Evolutionary conservation across 1,140 invertebrate genomes (phyloP), one percentile per base, ranked within the genome.

Genomic region (Plectrocnemia conspersa): DNA sequence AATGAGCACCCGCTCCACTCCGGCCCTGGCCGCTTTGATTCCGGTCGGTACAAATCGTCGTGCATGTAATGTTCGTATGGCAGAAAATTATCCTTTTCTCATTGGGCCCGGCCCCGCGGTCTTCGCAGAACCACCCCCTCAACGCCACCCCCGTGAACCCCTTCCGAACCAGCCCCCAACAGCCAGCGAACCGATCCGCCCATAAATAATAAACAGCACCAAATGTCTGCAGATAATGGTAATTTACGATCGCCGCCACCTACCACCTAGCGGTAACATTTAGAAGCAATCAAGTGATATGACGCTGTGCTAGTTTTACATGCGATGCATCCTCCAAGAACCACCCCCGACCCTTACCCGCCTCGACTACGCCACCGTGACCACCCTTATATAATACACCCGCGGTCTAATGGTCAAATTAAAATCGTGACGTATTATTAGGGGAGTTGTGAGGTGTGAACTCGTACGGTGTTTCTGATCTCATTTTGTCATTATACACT

Each of bases 131-230:
- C 1, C 4, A 52, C 35, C 52, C 38, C 48, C 41, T 27, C 22
- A 16, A 38, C 45, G n/a, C 58, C 45, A 45, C 52, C 52, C 46
- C 47, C 53, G 25, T 11, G 33, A 45, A 32, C 33, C 27, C 40
- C 41, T 57, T 40, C 40, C 42, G 45, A 32, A 38, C 58, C 56
- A 57, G 64, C 64, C 62, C 64, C 64, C 64, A 64, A 63, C 54
- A 15, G 47, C 52, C 55, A 41, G 48, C 53, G 60, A 68, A 67
- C 64, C 69, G 66, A 74, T 72, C 69, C 67, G 69, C 62, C 68
- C 69, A 74, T 74, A 74, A 74, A 74, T 74, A 74, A 74, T 74
- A 74, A 73, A 73, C 69, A 71, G 65, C 66, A 70, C 53, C 60
- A 52, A 62, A 66, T 69, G 72, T 73, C 72, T 72, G 67, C 66